phyloP scores from a whole-genome alignment of 2,888 invertebrate genomes.

The Ennomos fuscantarius region DNA sequence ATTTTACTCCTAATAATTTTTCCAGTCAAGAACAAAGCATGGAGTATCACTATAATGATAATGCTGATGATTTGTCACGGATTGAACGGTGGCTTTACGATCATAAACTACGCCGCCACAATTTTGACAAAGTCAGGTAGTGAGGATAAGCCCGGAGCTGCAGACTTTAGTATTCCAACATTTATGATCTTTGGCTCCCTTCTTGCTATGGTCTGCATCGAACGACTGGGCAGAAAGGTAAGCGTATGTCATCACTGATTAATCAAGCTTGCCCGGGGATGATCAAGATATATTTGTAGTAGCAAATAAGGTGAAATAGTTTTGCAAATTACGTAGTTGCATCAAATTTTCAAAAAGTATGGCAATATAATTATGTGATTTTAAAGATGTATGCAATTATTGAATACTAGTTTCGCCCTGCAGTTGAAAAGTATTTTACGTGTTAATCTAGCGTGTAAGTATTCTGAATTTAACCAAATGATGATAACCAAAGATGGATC shows the following conservation, averaged over 20 bases:
- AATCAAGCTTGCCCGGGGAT: no score
- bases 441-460: no score
- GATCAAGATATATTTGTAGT: no score
- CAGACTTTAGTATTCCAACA: slow-evolving; percentile 52
- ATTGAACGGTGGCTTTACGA: slow-evolving; percentile 48
- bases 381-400: no score
- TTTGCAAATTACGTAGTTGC: no score
- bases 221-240: slow-evolving; percentile 51
- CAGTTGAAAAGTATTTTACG: no score
- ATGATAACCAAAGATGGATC: no score
- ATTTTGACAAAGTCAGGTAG: slow-evolving; percentile 49
- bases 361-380: no score
- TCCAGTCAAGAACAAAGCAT: slow-evolving; percentile 54
- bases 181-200: slow-evolving; percentile 52
- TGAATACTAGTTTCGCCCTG: no score
- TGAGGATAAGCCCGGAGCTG: slow-evolving; percentile 48
- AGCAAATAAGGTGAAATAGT: no score
- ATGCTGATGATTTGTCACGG: slow-evolving; percentile 43
- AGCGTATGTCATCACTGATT: neutral
- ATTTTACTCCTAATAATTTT: slow-evolving; percentile 23
- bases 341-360: no score
- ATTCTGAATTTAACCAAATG: no score
- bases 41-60: slow-evolving; percentile 51
- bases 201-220: slow-evolving; percentile 45
- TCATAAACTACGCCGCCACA: slow-evolving; percentile 52